Evolutionary conservation across 2,797 vertebrate genomes (phyloP), one percentile per base, ranked within the genome.

Genomic region (Serranus cabrilla): DNA sequence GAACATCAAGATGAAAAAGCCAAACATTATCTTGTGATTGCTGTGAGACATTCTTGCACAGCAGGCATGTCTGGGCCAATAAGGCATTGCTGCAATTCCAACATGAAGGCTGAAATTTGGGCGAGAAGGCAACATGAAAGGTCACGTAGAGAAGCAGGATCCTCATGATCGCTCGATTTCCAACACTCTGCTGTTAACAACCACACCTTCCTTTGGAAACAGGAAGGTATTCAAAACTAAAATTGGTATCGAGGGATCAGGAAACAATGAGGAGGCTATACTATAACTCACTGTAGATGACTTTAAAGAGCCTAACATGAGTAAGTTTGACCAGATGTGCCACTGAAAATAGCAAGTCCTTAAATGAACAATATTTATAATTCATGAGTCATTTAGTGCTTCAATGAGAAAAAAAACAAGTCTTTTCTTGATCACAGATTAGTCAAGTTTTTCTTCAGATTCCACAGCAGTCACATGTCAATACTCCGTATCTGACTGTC

Each of bases 231-330:
- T 56, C 10, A 54, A 54, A 73, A 39, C 54, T 72, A 25, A 67
- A 72, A 54, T 27, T 27, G 25, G 61, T 16, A 34, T 71, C 2
- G 3, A 27, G 62, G 51, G 65, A 77, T 73, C 62, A 45, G 61
- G 72, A 81, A 87, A 89, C 73, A 82, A 75, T 71, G 67, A 68
- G 55, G 11, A 57, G 31, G 45, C 47, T 54, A 37, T 31, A 56
- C 34, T n/a, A 51, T 37, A 73, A 81, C 27, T 78, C 59, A 66
- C 42, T 40, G 46, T 31, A 40, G 52, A 74, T 71, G 57, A 74
- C 56, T 42, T 21, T 72, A 55, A 27, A 83, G 55, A 11, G 18
- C 43, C 31, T n/a, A 40, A 51, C 10, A 54, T 58, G 72, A 54
- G 60, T 43, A 25, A 13, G 27, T 39, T 14, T 42, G 42, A 61